Conservation (phyloP, 2,888 invertebrate species). For the Zaprionus obscuricornis region DNA sequence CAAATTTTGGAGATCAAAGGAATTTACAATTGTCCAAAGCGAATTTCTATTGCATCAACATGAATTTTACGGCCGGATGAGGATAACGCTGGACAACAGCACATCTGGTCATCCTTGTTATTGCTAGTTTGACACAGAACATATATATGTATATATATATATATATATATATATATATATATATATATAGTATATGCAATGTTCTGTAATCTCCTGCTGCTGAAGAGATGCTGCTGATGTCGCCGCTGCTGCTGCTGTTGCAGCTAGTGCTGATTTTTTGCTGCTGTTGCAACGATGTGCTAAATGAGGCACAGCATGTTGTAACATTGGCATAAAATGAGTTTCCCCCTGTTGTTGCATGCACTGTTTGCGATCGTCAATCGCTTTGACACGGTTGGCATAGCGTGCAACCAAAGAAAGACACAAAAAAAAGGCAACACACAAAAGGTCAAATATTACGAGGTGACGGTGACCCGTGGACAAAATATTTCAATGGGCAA, state of each 20-base stretch:
- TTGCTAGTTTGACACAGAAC: constrained; percentile 1
- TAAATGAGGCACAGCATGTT: constrained; percentile 75
- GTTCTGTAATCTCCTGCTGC: constrained; percentile 50
- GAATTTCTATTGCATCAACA: constrained; percentile 70
- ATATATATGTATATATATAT: constrained; percentile 23
- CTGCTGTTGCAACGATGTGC: constrained; percentile 56
- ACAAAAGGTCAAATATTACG: constrained; percentile 23
- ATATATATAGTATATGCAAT: constrained; percentile 35
- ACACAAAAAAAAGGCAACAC: constrained; percentile 6
- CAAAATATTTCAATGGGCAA: not conserved
- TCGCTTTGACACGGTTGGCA: constrained; percentile 62
- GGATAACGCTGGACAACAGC: no score
- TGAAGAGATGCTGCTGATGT: no score
- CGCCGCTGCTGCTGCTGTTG: constrained; percentile 48
- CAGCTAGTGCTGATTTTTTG: not conserved
- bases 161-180: constrained; percentile 19
- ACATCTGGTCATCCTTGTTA: not conserved
- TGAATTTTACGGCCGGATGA: constrained; percentile 27
- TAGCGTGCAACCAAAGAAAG: constrained; percentile 63
- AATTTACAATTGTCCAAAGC: constrained; percentile 21
- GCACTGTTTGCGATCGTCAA: constrained; percentile 31
- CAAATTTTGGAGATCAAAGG: no score
- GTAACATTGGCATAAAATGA: not conserved
- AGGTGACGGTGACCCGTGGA: constrained; percentile 21
- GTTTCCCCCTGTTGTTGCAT: no score